phyloP scores from a whole-genome alignment of 2,113 vertebrate genomes.

The Drymodes brunneopygia region DNA sequence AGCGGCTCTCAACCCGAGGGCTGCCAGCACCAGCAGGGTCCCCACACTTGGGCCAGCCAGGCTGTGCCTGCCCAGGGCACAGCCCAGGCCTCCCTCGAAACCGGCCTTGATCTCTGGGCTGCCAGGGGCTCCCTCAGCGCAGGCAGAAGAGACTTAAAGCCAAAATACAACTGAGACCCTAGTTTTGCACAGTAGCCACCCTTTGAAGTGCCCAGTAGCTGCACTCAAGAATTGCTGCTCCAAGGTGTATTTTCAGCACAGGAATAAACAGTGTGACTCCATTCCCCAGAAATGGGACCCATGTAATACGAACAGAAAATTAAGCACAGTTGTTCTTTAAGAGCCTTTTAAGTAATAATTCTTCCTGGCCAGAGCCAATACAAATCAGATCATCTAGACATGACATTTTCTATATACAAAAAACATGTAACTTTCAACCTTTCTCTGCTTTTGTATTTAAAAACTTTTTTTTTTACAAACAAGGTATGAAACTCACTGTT shows the following conservation, averaged over 20 bases:
- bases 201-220: neutral
- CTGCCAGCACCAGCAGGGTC: neutral
- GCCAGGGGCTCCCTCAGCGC: neutral
- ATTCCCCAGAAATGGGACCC: slow-evolving; percentile 26
- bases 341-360: slow-evolving; percentile 74
- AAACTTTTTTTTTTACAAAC: slow-evolving; percentile 82
- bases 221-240: slow-evolving; percentile 41
- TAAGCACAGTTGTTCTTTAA: slow-evolving; percentile 75
- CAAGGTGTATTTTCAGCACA: slow-evolving; percentile 49
- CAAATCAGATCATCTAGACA: slow-evolving; percentile 77
- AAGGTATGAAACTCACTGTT: slow-evolving; percentile 83
- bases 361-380: slow-evolving; percentile 77
- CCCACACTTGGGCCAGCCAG: accelerated
- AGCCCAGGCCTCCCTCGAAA: neutral
- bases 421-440: slow-evolving; percentile 79
- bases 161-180: neutral
- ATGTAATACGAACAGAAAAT: slow-evolving; percentile 66
- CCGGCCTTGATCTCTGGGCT: neutral
- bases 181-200: neutral
- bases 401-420: slow-evolving; percentile 81
- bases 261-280: slow-evolving; percentile 62
- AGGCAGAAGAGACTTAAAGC: neutral
- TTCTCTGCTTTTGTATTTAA: slow-evolving; percentile 75
- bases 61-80: neutral
- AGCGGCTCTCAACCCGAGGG: neutral